A percentile compares a stretch with the other conserved stretches of the same genome.
These are phyloP conservation scores for Stomatorhinus walkeri DNA, from an alignment of 2,797 vertebrate species.

Conservation along the genomic window DNA sequence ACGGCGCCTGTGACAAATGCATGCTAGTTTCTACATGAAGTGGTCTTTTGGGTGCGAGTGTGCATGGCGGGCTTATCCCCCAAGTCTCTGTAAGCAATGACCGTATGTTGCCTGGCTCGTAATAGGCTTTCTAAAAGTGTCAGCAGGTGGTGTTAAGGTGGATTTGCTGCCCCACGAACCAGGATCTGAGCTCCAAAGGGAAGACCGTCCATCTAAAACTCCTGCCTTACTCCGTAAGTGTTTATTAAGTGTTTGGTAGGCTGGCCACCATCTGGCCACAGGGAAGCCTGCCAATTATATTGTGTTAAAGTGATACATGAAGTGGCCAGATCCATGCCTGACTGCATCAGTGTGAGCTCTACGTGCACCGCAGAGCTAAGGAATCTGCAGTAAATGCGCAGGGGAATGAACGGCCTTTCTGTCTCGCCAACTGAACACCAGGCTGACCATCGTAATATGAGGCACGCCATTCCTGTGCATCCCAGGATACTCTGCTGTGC, in stretches of 20 bases:
- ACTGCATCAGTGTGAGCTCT: neutral
- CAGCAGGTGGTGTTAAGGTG: neutral
- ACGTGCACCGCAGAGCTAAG: neutral
- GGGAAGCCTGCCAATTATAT: neutral
- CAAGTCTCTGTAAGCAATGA: neutral
- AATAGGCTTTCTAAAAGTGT: slow-evolving; percentile 5
- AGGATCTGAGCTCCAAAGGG: neutral
- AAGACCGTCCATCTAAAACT: neutral
- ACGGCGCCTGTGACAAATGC: neutral
- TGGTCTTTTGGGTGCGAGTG: neutral
- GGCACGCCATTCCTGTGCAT: neutral
- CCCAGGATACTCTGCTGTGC: neutral
- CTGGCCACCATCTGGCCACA: neutral
- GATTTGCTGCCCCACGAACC: neutral
- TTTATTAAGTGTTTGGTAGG: neutral
- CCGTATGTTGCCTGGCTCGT: neutral
- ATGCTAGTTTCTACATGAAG: neutral
- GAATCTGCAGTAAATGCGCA: too few species aligned
- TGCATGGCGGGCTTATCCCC: neutral
- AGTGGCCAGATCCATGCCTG: neutral
- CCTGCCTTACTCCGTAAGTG: neutral
- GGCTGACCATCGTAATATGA: neutral
- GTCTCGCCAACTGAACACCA: neutral
- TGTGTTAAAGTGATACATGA: neutral
- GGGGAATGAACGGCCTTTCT: neutral